These are phyloP conservation scores for Tinamus major DNA, from an alignment of 2,797 vertebrate species.

Conservation along the genomic window DNA sequence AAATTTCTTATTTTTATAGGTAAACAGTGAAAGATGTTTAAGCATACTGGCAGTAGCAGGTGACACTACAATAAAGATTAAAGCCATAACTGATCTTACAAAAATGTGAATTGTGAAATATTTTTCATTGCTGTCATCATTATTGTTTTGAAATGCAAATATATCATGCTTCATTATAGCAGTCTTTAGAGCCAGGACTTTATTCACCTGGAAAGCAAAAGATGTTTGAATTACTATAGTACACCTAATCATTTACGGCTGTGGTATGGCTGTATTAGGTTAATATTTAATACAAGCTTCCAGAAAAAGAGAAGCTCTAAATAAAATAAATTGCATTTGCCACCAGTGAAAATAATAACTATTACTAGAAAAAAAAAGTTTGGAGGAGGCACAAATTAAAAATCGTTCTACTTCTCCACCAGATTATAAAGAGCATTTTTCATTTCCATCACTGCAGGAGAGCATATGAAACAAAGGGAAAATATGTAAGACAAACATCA, in stretches of 20 bases:
- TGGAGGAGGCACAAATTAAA: background rate
- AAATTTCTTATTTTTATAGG: background rate
- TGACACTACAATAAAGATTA: conserved; percentile 42
- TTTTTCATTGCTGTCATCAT: conserved; percentile 27
- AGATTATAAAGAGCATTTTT: background rate
- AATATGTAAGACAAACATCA: background rate
- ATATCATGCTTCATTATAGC: background rate
- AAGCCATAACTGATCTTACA: conserved; percentile 1
- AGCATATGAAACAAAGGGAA: background rate
- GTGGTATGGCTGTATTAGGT: background rate
- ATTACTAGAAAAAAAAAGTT: background rate
- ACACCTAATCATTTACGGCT: background rate
- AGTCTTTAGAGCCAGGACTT: conserved; percentile 3
- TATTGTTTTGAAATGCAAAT: conserved; percentile 57
- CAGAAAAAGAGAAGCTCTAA: background rate
- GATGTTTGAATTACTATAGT: background rate
- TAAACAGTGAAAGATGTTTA: background rate
- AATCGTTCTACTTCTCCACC: background rate
- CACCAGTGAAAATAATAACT: background rate
- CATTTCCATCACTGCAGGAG: background rate
- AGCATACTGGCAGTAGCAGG: background rate
- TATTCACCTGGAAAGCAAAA: conserved; percentile 7
- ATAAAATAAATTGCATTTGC: background rate
- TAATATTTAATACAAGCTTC: conserved; percentile 30
- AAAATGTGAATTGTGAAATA: conserved; percentile 18